Evolutionary conservation across 2,797 vertebrate species (phyloP).

Genomic region (Semotilus atromaculatus): DNA sequence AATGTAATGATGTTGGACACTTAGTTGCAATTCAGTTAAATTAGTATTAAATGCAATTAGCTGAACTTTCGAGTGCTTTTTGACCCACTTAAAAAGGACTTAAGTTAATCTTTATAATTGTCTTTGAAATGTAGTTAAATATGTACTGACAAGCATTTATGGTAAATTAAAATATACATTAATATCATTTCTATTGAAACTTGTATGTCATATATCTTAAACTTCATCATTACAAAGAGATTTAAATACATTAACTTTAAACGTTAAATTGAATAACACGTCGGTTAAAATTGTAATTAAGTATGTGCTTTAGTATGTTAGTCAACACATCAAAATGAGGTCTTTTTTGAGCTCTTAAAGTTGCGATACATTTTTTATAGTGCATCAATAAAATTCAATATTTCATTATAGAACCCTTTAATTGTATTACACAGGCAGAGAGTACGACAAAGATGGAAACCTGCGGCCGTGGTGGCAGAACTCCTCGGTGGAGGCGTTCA

Average conservation of each 20-base stretch:
- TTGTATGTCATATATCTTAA: too few relatives aligned
- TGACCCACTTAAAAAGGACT: too few relatives aligned
- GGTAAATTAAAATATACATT: too few relatives aligned
- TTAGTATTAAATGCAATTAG: background rate
- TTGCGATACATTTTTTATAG: background rate
- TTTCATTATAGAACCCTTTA: background rate
- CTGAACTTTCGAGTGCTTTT: background rate
- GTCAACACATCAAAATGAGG: too few relatives aligned
- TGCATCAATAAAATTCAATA: background rate
- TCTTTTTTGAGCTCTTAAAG: background rate
- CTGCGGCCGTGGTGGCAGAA: constrained; percentile 97
- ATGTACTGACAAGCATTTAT: too few relatives aligned
- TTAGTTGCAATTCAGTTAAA: background rate
- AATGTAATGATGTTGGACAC: background rate
- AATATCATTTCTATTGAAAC: too few relatives aligned
- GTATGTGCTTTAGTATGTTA: background rate
- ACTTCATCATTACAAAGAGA: too few relatives aligned
- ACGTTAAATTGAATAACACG: too few relatives aligned
- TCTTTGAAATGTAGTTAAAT: background rate
- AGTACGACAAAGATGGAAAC: constrained; percentile 97
- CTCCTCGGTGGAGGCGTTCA: constrained; percentile 90
- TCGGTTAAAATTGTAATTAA: too few relatives aligned
- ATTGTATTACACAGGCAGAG: constrained; percentile 79
- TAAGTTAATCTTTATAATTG: background rate
- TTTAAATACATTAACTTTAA: too few relatives aligned